A percentile compares a stretch with the other conserved stretches of the same genome.
Conservation (phyloP, 1,140 invertebrate species). For the Paraescarpia echinospica region DNA sequence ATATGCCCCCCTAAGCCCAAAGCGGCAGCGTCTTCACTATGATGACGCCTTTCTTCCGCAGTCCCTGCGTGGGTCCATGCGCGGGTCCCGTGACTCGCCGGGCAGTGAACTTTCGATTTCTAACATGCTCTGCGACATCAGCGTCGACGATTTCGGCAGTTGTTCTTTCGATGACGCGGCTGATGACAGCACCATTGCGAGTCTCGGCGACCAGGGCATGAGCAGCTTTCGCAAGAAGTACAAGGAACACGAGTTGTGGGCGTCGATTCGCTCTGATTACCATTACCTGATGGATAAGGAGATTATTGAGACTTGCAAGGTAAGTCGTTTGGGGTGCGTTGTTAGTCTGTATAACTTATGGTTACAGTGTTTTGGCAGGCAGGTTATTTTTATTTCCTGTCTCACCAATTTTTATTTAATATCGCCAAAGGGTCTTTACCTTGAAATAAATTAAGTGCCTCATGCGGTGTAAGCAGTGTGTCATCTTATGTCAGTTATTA, state of each 20-base stretch:
- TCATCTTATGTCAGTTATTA: neutral
- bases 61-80: neutral
- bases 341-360: neutral
- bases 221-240: conserved; percentile 25
- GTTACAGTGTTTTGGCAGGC: neutral
- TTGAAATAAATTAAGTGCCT: too few relatives aligned
- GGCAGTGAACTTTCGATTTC: neutral
- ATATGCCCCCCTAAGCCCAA: neutral
- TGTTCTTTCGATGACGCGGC: neutral
- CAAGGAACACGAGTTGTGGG: conserved; percentile 79
- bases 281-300: conserved; percentile 93
- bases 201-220: neutral
- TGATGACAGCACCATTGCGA: neutral
- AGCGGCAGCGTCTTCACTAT: neutral
- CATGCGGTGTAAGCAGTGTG: neutral
- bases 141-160: neutral
- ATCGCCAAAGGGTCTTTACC: too few relatives aligned
- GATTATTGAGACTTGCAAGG: conserved; percentile 83
- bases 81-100: neutral
- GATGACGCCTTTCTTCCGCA: neutral
- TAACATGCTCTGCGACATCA: neutral
- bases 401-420: too few relatives aligned
- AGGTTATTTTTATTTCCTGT: too few relatives aligned
- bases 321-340: conserved; percentile 45
- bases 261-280: conserved; percentile 78